Evolutionary conservation across 2,888 invertebrate genomes (phyloP), one percentile per base, ranked within the genome.

Genomic region (Polylopha cassiicola): DNA sequence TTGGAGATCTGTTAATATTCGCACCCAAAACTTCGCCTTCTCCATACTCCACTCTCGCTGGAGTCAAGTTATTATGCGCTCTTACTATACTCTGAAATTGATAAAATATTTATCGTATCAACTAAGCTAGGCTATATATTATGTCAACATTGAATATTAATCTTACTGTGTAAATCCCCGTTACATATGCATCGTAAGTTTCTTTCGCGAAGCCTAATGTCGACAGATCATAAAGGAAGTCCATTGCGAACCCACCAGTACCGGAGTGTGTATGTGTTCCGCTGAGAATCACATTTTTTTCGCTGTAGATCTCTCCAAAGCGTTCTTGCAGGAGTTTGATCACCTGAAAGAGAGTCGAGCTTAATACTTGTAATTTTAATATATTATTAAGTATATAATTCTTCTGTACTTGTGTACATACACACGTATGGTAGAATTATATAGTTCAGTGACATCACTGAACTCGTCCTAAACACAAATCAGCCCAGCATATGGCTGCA

Each of bases 191-290:
- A 0, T 63, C 55, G 42, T 71, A 86, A 0, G 84, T 86, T 51
- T 86, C 86, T 58, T 65, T 78, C 3, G 82, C 85, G 47, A 81
- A 95, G 7, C 98, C 98, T 34, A 94, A 87, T 39, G 92, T 91
- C 0, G 95, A 91, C 34, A 97, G 89, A 65, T 96, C 95, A 70
- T 95, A 97, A 47, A 98, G 88, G 47, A 96, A 87, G 73, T 97
- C 92, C 89, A 95, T 91, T 53, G 95, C 89, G 67, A 91, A 95
- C 2, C 97, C 98, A 1, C 94, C 97, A 0, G 97, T 95, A 0
- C 91, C 91, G 10, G 94, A 92, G 72, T 97, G 97, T 0, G 96
- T 94, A 77, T 98, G 97, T 0, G 95, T 97, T 0, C 94, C 95
- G 66, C 95, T 95, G 29, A 98, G 84, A 64, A 95, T 91, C 4